Evolutionary conservation across 2,888 invertebrate species (phyloP).

Genomic region (Chymomyza procnemis): DNA sequence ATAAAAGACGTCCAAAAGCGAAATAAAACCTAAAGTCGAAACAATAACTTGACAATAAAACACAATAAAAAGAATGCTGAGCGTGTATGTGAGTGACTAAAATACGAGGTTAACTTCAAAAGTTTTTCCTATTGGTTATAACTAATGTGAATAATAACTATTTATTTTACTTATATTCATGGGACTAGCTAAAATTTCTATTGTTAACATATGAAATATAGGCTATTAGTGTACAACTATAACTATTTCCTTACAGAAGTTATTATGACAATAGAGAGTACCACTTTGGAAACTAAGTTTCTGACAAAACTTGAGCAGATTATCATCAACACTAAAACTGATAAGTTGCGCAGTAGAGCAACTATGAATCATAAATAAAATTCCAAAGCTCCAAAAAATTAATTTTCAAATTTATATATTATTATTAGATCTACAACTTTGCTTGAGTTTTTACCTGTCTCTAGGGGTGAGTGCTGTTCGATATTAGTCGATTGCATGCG

Average conservation of each 20-base stretch:
- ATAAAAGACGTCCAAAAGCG: constrained; percentile 3
- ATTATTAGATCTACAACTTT: no score
- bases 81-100: constrained; percentile 32
- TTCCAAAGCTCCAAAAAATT: no score
- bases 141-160: background rate
- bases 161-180: background rate
- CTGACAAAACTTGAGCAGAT: no score
- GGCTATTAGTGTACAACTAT: background rate
- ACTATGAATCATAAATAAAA: no score
- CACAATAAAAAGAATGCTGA: constrained; percentile 56
- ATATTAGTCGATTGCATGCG: no score
- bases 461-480: no score
- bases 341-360: no score
- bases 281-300: no score
- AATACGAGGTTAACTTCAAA: background rate
- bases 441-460: no score
- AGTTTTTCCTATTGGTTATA: background rate
- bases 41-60: constrained; percentile 64
- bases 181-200: background rate
- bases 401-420: no score
- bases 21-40: constrained; percentile 50
- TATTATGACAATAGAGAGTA: no score
- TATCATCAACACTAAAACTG: no score
- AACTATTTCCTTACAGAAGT: background rate
- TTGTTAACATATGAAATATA: background rate